phyloP scores from a whole-genome alignment of 2,797 vertebrate species.

The Enteromius unitaeniatus region DNA sequence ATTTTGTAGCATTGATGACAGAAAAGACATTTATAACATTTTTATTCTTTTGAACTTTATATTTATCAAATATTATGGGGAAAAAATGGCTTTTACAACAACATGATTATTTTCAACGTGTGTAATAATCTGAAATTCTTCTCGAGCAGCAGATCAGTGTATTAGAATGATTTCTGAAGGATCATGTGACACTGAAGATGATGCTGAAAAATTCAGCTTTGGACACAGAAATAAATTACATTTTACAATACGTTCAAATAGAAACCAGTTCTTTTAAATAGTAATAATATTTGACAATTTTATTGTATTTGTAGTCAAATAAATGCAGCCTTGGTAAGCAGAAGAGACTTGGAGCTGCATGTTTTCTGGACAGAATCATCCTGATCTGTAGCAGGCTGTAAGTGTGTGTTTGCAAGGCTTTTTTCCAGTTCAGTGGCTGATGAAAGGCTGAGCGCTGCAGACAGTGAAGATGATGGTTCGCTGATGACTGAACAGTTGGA shows the following conservation, averaged over 20 bases:
- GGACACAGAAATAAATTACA: not conserved
- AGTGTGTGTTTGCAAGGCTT: conserved; percentile 30
- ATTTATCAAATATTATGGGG: not conserved
- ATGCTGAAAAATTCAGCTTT: not conserved
- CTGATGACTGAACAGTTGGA: conserved; percentile 50
- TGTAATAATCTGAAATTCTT: not conserved
- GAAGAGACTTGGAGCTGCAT: not conserved
- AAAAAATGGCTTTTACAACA: not conserved
- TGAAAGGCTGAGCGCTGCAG: conserved; percentile 20
- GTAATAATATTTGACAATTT: not conserved
- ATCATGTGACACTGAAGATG: not conserved
- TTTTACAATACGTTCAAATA: not conserved
- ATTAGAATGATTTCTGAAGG: not conserved
- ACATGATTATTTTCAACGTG: not conserved
- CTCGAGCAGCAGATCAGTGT: not conserved
- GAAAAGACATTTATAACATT: not conserved
- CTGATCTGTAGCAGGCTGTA: conserved; percentile 17
- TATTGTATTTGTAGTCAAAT: not conserved
- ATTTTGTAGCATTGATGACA: not conserved
- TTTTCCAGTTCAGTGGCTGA: conserved; percentile 50
- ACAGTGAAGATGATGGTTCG: conserved; percentile 34
- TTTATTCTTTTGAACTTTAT: not conserved
- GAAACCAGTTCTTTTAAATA: not conserved
- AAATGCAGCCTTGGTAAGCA: not conserved
- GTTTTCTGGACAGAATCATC: not conserved